phyloP scores from a whole-genome alignment of 2,113 vertebrate genomes.

The Dipodomys ordii region DNA sequence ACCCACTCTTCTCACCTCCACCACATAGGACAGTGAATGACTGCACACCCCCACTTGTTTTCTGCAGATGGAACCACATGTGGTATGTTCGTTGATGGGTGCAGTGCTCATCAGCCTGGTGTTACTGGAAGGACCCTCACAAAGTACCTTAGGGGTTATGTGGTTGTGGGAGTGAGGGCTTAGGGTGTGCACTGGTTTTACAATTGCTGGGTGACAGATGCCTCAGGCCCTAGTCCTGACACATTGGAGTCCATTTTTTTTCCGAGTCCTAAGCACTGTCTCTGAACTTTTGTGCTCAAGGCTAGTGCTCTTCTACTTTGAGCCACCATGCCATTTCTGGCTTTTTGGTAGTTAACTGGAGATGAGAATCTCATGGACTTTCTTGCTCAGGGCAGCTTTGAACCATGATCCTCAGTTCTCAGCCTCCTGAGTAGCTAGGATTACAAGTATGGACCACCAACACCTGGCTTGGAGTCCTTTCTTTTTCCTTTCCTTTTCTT shows the following conservation, averaged over 20 bases:
- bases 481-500: not conserved
- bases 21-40: conserved; percentile 42
- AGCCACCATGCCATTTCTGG: too few relatives aligned
- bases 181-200: not conserved
- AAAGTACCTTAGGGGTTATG: not conserved
- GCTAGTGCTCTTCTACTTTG: too few relatives aligned
- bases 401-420: too few relatives aligned
- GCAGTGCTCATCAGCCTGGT: not conserved
- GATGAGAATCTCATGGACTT: too few relatives aligned
- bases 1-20: conserved; percentile 50
- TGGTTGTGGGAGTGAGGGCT: rapidly evolving
- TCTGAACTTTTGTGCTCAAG: too few relatives aligned
- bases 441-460: too few relatives aligned
- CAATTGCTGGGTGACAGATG: not conserved
- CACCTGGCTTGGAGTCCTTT: too few relatives aligned
- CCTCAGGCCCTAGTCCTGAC: not conserved
- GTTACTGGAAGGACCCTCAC: not conserved
- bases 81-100: not conserved
- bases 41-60: conserved; percentile 14
- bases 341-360: too few relatives aligned
- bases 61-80: conserved; percentile 1
- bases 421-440: too few relatives aligned
- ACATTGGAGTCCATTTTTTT: not conserved
- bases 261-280: too few relatives aligned
- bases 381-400: too few relatives aligned